Evolutionary conservation across 92 coral and sea anemone species (phyloP), one percentile per base, ranked within the genome.

Genomic region (Bergia puertoricense): DNA sequence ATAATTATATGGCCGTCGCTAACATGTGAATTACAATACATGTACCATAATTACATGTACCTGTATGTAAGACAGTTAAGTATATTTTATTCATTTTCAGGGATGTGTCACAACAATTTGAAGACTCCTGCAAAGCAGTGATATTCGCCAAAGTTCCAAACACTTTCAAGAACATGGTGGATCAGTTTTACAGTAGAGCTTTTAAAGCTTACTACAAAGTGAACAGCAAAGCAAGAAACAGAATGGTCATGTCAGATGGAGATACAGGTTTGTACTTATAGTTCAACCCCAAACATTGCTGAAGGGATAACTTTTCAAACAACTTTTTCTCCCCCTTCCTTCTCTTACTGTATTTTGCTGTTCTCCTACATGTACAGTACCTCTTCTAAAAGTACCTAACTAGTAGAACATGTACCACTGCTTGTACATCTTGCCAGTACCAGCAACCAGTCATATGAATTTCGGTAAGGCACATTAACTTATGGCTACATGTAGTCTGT

Each of bases 191-290:
- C 77, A 91, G 90, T 46, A 94, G 91, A 40, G 94, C 97, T 57
- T 96, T 96, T 79, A 96, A 91, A 66, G 96, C 96, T 43, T 92
- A 93, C 79, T 94, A 92, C 80, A 85, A 81, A 11, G 44, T 86
- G 23, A 87, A 92, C 81, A 96, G 90, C 50, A 90, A 77, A 65
- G 91, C 89, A 48, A 77, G 71, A 37, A 86, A 79, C 18, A 74
- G 22, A 80, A 88, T 91, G 86, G 51, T 56, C 51, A 23, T 18
- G 42, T 10, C 76, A 44, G 66, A 46, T 37, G 77, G 62, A 44
- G 78, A 83, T 1, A 23, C 65, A 69, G 77, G 86, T 83, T 23
- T 16, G 50, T 22, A 75, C 44, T 9, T 7, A 13, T 48, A 48
- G 9, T 8, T 48, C 54, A 54, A 3, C 6, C 16, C 16, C 59